Base-by-base conservation (phyloP, 92 coral and sea anemone species). In the Montipora capitata region DNA sequence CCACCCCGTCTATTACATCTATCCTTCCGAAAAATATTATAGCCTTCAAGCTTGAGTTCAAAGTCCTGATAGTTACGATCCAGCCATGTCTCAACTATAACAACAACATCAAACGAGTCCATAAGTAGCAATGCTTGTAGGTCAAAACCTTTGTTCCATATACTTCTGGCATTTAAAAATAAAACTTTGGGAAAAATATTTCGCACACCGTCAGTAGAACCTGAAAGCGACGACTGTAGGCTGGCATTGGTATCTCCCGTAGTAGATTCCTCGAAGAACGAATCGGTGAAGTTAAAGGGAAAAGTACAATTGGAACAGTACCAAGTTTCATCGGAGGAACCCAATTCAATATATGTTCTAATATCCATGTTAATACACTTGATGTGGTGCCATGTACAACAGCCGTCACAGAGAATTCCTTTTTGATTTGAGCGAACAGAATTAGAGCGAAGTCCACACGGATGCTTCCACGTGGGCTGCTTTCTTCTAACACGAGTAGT, bases 381-480 rank as follows among this genome's bases (percentile, higher is more conserved):
- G 11, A 67, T 56, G 44, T 86, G 90, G 65, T 77, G 38, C 90
- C 90, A 86, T 67, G 68, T 86, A 54, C 78, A 77, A 56, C 89
- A 85, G 4, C 89, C 83, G 35, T 85, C 89, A 76, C 89, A 76
- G 6, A 63, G 69, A 57, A 85, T 77, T 17, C 90, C 90, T 75
- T 86, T 86, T 51, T 86, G 90, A 64, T 86, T 86, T 15, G 84
- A 85, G 65, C 83, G 77, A 17, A 77, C 89, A 48, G 83, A 43
- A 16, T 77, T 63, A 2, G 77, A 76, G 44, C 89, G 58, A 64
- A 56, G 13, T 56, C 62, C 62, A 84, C 82, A 84, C 18, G 89
- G 72, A 72, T 84, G 64, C 68, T 74, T 84, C 89, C 89, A 84
- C 76, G 76, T 84, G 74, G 89, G 89, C 78, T 44, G 82, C 78